phyloP scores from a whole-genome alignment of 1,140 invertebrate species.

The Monochamus saltuarius region DNA sequence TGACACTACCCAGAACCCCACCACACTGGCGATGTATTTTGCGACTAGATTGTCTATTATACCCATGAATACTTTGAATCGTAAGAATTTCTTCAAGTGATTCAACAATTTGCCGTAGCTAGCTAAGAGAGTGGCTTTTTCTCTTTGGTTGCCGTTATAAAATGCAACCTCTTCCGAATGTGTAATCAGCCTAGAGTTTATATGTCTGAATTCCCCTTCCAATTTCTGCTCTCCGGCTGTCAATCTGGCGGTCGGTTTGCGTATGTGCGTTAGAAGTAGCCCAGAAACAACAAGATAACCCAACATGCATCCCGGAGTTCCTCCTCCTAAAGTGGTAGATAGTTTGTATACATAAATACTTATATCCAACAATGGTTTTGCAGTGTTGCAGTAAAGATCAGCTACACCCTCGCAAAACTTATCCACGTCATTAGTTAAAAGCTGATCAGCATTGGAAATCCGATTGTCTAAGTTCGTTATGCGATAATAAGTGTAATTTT shows the following conservation, averaged over 20 bases:
- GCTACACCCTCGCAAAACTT: slow-evolving; percentile 95
- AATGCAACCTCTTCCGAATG: slow-evolving; percentile 99
- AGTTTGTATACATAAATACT: slow-evolving; percentile 90
- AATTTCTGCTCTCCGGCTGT: slow-evolving; percentile 94
- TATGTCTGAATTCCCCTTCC: slow-evolving; percentile 96
- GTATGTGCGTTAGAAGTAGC: slow-evolving; percentile 73
- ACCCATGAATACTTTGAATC: slow-evolving; percentile 91
- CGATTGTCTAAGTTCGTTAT: slow-evolving; percentile 94
- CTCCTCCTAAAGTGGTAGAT: slow-evolving; percentile 78
- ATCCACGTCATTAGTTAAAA: slow-evolving; percentile 95
- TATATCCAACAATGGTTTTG: slow-evolving; percentile 94
- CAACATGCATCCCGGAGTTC: slow-evolving; percentile 84
- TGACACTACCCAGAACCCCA: slow-evolving; percentile 94
- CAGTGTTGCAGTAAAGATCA: slow-evolving; percentile 96
- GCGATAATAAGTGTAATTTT: slow-evolving; percentile 97
- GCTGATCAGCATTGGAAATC: slow-evolving; percentile 94
- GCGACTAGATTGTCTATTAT: slow-evolving; percentile 94
- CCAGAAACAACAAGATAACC: slow-evolving; percentile 84
- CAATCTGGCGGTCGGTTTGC: slow-evolving; percentile 82
- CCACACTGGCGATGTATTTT: slow-evolving; percentile 93
- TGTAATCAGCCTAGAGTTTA: slow-evolving; percentile 93
- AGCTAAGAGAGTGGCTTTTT: slow-evolving; percentile 83
- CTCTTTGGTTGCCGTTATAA: slow-evolving; percentile 88
- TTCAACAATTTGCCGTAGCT: slow-evolving; percentile 88
- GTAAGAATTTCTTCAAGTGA: slow-evolving; percentile 86